Base-by-base conservation (phyloP, 2,797 vertebrate species). In the Hyperoplus immaculatus region DNA sequence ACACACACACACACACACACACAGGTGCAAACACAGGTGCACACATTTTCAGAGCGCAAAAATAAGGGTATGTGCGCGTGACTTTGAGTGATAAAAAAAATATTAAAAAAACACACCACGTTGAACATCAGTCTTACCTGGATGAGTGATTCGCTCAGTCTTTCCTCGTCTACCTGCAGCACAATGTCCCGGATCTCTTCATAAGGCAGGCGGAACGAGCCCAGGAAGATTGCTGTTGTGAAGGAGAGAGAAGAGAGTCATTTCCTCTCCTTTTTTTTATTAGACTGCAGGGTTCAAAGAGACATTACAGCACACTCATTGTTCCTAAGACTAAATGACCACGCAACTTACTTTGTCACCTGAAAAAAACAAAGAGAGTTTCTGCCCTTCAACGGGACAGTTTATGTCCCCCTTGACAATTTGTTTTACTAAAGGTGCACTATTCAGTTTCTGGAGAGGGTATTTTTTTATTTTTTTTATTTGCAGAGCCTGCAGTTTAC, bases 161-260 rank as follows among this genome's bases (percentile, higher is more conserved):
- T 94, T 61, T 96, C 94, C 93, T 99, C 98, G 91, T 99, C 96
- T 81, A 98, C 97, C 84, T 98, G 95, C 90, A 99, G 93, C 92
- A 99, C 96, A 11, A 96, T 96, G 90, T 96, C 96, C 91, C 96
- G 97, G 87, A 99, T 99, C 93, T 99, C 98, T 93, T 98, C 96
- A 73, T 99, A 99, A 92, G 97, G 95, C 96, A 99, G 96, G 78
- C 98, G 97, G 89, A 98, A 98, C 68, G 98, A 99, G 90, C 98
- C 97, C 89, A 99, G 90, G 94, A 99, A 99, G 94, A 99, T 99
- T 86, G 98, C 98, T 99, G 93, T 94, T 89, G 91, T 90, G 95
- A 96, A 78, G 75, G 81, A 90, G 80, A 84, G 72, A 87, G 81
- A 83, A 90, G 73, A 94, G 88, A 77, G 78, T 91, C 88, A 94